phyloP scores from a whole-genome alignment of 2,888 invertebrate genomes.

The Catonia carolina region DNA sequence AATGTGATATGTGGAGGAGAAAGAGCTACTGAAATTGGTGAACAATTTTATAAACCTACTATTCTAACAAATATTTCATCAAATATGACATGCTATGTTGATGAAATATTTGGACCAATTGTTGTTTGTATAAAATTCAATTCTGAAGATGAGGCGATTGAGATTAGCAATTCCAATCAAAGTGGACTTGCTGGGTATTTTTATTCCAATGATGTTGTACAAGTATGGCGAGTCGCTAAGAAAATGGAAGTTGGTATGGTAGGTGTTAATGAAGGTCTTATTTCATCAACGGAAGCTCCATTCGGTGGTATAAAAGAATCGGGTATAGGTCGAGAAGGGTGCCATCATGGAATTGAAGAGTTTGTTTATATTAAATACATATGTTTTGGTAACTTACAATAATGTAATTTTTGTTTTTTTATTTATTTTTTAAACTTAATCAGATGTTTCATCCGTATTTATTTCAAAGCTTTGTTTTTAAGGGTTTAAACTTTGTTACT shows the following conservation, averaged over 20 bases:
- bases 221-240: slow-evolving; percentile 83
- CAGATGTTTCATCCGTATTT: no score
- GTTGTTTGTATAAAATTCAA: slow-evolving; percentile 75
- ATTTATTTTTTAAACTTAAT: no score
- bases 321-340: slow-evolving; percentile 91
- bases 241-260: slow-evolving; percentile 89
- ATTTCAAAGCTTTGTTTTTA: no score
- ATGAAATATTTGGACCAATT: slow-evolving; percentile 96
- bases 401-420: no score
- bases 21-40: slow-evolving; percentile 56
- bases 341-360: slow-evolving; percentile 85
- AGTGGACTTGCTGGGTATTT: slow-evolving; percentile 93
- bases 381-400: slow-evolving; percentile 54
- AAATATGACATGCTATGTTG: slow-evolving; percentile 74
- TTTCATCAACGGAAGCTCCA: slow-evolving; percentile 87
- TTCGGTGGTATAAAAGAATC: slow-evolving; percentile 99
- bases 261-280: slow-evolving; percentile 90
- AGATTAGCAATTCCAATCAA: slow-evolving; percentile 72
- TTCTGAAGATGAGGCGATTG: slow-evolving; percentile 79
- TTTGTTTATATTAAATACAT: slow-evolving; percentile 86
- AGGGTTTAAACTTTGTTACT: no score
- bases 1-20: slow-evolving; percentile 70
- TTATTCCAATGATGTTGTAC: slow-evolving; percentile 79
- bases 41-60: slow-evolving; percentile 83
- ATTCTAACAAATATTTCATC: slow-evolving; percentile 68